Percentiles rank a stretch among this genome's conserved stretches.
phyloP scores from a whole-genome alignment of 1,140 invertebrate genomes.

The Vanessa tameamea region DNA sequence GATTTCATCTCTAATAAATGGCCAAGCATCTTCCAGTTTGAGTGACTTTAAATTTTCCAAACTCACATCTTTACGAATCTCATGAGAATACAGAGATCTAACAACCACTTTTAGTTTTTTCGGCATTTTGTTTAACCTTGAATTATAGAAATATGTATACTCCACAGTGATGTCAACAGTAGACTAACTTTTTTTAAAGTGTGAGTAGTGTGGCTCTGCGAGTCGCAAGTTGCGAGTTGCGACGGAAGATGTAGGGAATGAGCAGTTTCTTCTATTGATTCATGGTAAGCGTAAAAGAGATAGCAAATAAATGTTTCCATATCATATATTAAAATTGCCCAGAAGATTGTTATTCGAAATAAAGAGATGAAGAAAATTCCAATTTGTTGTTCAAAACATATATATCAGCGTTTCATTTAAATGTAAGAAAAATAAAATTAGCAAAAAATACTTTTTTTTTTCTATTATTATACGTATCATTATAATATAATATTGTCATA shows the following conservation, averaged over 20 bases:
- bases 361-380: too few relatives aligned
- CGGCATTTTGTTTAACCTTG: slow-evolving; percentile 62
- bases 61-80: slow-evolving; percentile 78
- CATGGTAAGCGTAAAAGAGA: slow-evolving; percentile 25
- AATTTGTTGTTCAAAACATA: too few relatives aligned
- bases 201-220: too few relatives aligned
- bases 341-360: not conserved
- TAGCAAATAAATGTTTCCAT: slow-evolving; percentile 25
- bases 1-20: slow-evolving; percentile 79
- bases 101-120: slow-evolving; percentile 78
- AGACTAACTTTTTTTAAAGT: slow-evolving; percentile 43
- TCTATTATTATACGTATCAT: too few relatives aligned
- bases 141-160: slow-evolving; percentile 23
- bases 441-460: too few relatives aligned
- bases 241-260: too few relatives aligned
- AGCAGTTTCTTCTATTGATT: slow-evolving; percentile 18
- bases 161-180: slow-evolving; percentile 36
- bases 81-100: slow-evolving; percentile 76
- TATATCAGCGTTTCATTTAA: too few relatives aligned
- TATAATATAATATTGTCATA: too few relatives aligned
- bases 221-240: too few relatives aligned
- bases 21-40: slow-evolving; percentile 78
- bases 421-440: too few relatives aligned
- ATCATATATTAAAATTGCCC: slow-evolving; percentile 22
- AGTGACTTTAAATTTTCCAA: slow-evolving; percentile 72